Evolutionary conservation across 2,888 invertebrate species (phyloP), one percentile per base, ranked within the genome.

Genomic region (Eupsilia transversa): DNA sequence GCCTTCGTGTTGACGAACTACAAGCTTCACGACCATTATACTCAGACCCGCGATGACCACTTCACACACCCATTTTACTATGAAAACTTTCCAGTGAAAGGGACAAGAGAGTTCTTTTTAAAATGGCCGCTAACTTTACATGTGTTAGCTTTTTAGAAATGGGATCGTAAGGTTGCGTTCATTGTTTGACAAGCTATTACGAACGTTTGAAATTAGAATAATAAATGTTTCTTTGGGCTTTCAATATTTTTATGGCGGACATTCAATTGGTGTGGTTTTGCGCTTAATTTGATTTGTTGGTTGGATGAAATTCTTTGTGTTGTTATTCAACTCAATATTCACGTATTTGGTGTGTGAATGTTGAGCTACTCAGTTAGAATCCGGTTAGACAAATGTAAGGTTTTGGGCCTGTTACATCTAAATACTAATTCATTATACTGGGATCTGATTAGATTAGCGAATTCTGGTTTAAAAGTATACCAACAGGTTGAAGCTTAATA

Each of bases 71-170:
- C 72, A 84, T 80, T 72, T 74, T 17, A 41, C 69, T 67, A 80
- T 73, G 38, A 57, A 78, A 80, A 86, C 76, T 72, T 78, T 72
- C 77, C 67, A 75, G 76, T 84, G 82, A 86, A 86, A 87, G 88
- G 80, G 82, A 86, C 74, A 72, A 69, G 66, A 79, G 41, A 83
- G 91, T 38, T 90, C 92, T 80, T 14, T 1, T 17, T 71, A 87
- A 20, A 83, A 43, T 91, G 91, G 92, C 74, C 74, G 79, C 82
- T 73, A 86, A 88, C 84, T 91, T 89, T 90, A 93, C 91, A 93
- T 89, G 89, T 93, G 94, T 94, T 89, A 91, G 90, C 91, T 92
- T 92, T 93, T 94, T 92, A 93, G 92, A 92, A 94, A 93, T 89
- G 92, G 91, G 91, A 94, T 93, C 92, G 87, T 89, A 89, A 90